Percentiles rank a stretch among this genome's conserved stretches.
phyloP scores from a whole-genome alignment of 2,113 vertebrate genomes.

The Orientallactaga bullata region DNA sequence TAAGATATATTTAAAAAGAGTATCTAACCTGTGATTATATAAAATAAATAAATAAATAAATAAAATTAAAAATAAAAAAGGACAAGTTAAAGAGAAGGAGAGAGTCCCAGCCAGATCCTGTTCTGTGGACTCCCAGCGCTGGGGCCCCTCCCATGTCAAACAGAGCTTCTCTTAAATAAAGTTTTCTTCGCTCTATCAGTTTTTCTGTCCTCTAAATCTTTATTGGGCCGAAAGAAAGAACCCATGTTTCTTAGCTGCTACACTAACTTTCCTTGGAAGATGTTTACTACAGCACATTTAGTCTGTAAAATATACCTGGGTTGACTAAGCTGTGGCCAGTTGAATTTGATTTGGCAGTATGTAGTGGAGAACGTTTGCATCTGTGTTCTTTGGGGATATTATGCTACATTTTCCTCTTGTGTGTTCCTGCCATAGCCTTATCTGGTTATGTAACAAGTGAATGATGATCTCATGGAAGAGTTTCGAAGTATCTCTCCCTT shows the following conservation, averaged over 20 bases:
- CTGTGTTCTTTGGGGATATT: not conserved
- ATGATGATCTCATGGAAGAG: not conserved
- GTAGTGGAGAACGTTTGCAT: not conserved
- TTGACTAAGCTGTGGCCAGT: not conserved
- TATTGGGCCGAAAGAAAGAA: too few relatives aligned
- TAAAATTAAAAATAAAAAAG: too few relatives aligned
- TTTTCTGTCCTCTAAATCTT: too few relatives aligned
- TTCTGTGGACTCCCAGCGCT: too few relatives aligned
- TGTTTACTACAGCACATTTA: not conserved
- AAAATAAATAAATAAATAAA: too few relatives aligned
- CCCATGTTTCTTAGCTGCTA: not conserved
- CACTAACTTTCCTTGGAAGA: not conserved
- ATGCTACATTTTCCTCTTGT: not conserved
- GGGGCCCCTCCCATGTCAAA: too few relatives aligned
- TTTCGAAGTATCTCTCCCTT: not conserved
- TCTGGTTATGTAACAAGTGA: not conserved
- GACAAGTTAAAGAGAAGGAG: too few relatives aligned
- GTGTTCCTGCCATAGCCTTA: not conserved
- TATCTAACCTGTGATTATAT: too few relatives aligned
- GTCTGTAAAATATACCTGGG: not conserved
- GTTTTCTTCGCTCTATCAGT: too few relatives aligned
- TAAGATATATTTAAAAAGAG: too few relatives aligned
- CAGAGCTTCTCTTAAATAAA: too few relatives aligned
- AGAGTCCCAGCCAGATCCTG: too few relatives aligned
- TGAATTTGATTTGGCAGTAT: not conserved